A percentile compares a stretch with the other conserved stretches of the same genome.
These are phyloP conservation scores for Lamproptera curius DNA, from an alignment of 2,888 invertebrate species.

Conservation along the genomic window DNA sequence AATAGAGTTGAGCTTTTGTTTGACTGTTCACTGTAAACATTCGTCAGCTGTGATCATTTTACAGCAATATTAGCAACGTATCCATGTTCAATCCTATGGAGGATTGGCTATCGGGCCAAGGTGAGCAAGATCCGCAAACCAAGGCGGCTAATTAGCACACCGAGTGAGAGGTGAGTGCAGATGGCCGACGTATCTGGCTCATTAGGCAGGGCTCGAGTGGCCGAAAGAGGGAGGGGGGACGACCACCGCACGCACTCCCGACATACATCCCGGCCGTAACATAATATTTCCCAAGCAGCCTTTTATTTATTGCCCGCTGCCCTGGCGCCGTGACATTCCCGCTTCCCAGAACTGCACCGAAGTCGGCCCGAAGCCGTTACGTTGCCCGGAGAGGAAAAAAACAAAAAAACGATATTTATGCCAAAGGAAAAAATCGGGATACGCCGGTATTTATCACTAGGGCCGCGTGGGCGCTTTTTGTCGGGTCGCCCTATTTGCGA, in stretches of 20 bases:
- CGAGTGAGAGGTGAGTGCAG: slow-evolving; percentile 6
- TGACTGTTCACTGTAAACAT: too few species aligned
- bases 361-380: slow-evolving; percentile 71
- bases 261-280: slow-evolving; percentile 70
- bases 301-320: slow-evolving; percentile 74
- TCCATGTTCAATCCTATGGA: too few species aligned
- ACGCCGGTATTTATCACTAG: slow-evolving; percentile 63
- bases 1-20: too few species aligned
- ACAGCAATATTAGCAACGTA: too few species aligned
- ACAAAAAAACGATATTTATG: slow-evolving; percentile 78
- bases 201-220: slow-evolving; percentile 51
- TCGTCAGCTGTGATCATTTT: too few species aligned
- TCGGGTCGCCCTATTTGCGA: slow-evolving; percentile 58
- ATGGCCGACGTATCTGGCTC: slow-evolving; percentile 35
- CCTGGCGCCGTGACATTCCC: slow-evolving; percentile 71
- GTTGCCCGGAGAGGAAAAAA: slow-evolving; percentile 42
- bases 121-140: too few species aligned
- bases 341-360: slow-evolving; percentile 66
- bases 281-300: slow-evolving; percentile 75
- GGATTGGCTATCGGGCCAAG: too few species aligned
- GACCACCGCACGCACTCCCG: slow-evolving; percentile 58
- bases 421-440: slow-evolving; percentile 69
- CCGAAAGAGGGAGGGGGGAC: slow-evolving; percentile 56
- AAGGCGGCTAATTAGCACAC: neutral
- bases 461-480: slow-evolving; percentile 69